Evolutionary conservation across 2,113 vertebrate genomes (phyloP).

Genomic region (Ophiodon elongatus): DNA sequence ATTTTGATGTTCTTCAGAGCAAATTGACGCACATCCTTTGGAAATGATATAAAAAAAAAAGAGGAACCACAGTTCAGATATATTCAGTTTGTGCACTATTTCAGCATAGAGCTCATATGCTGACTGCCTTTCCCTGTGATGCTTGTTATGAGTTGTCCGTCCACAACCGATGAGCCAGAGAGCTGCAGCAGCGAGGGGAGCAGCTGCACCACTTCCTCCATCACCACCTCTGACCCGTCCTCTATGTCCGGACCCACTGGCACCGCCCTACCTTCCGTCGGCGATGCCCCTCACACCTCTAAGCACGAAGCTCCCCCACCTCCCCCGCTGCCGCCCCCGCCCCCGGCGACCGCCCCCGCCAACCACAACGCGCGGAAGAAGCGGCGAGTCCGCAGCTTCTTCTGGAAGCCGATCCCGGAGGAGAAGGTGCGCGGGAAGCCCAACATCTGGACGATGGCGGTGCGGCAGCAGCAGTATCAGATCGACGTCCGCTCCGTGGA

Average conservation of each 20-base stretch:
- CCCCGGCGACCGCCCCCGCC: slow-evolving; percentile 63
- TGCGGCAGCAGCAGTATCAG: slow-evolving; percentile 91
- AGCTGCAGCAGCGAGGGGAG: slow-evolving; percentile 84
- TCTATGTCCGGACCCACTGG: slow-evolving; percentile 59
- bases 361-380: slow-evolving; percentile 87
- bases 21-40: slow-evolving; percentile 16
- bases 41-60: background rate
- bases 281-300: slow-evolving; percentile 60
- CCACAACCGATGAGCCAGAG: slow-evolving; percentile 88
- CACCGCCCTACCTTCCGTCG: slow-evolving; percentile 28
- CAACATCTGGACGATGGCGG: slow-evolving; percentile 96
- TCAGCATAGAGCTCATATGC: slow-evolving; percentile 41
- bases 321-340: slow-evolving; percentile 66
- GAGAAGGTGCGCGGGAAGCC: slow-evolving; percentile 95
- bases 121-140: slow-evolving; percentile 80
- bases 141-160: slow-evolving; percentile 95
- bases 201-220: slow-evolving; percentile 82
- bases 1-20: slow-evolving; percentile 16
- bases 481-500: slow-evolving; percentile 94
- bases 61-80: background rate
- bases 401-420: slow-evolving; percentile 98
- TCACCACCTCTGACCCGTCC: slow-evolving; percentile 68
- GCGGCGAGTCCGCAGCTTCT: slow-evolving; percentile 93
- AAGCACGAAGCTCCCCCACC: slow-evolving; percentile 51
- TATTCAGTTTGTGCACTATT: background rate